These are phyloP conservation scores for Actenoides lindsayi DNA, from an alignment of 2,113 vertebrate species.

Conservation along the genomic window DNA sequence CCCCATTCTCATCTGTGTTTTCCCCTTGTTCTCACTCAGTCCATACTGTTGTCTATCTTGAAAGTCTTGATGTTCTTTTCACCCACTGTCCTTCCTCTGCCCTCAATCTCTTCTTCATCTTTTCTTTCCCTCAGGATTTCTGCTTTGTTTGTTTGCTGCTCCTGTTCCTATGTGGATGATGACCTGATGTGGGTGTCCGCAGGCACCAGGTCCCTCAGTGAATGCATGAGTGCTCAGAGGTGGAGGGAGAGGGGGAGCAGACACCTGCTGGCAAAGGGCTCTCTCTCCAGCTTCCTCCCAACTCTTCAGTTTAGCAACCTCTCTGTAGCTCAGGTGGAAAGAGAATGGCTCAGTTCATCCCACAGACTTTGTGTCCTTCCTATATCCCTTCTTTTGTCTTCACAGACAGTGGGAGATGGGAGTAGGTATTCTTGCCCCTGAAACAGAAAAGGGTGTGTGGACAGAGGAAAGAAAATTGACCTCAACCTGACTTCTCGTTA, in stretches of 20 bases:
- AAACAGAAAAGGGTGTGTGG: background rate
- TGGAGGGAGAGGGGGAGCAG: background rate
- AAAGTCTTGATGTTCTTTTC: fast-evolving
- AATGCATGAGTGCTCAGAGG: background rate
- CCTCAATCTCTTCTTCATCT: background rate
- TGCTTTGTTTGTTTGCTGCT: too few relatives aligned
- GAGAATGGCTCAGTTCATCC: background rate
- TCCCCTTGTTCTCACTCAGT: background rate
- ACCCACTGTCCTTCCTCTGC: background rate
- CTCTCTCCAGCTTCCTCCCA: background rate
- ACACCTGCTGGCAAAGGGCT: background rate
- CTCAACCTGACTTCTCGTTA: background rate
- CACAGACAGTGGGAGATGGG: background rate
- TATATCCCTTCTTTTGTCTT: background rate
- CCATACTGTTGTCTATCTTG: background rate
- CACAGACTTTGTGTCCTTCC: background rate
- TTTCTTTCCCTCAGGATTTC: background rate
- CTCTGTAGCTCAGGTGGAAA: background rate
- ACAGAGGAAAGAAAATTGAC: background rate
- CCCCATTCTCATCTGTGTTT: background rate
- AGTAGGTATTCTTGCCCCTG: background rate
- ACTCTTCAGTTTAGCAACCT: background rate
- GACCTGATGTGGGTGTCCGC: background rate
- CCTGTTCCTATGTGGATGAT: fast-evolving
- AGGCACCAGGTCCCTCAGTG: background rate